A percentile compares a stretch with the other conserved stretches of the same genome.
phyloP scores from a whole-genome alignment of 1,140 invertebrate genomes.

The Aphis craccivora region DNA sequence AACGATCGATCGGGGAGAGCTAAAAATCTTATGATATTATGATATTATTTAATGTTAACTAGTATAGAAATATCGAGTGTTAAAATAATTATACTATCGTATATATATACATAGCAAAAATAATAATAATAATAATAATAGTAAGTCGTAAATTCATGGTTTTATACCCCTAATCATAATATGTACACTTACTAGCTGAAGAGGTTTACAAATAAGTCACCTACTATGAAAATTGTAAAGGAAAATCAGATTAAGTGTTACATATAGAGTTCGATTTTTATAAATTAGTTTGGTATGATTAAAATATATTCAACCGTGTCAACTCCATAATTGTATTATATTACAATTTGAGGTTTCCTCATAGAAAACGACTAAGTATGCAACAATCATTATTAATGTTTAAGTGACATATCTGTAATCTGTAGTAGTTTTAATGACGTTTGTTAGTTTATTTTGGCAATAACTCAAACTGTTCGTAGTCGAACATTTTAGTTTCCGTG shows the following conservation, averaged over 20 bases:
- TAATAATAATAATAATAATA: too few relatives aligned
- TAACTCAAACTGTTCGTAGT: background rate
- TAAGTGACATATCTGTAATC: background rate
- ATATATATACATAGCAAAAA: too few relatives aligned
- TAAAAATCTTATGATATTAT: background rate
- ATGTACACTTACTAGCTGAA: background rate
- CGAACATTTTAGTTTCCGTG: background rate
- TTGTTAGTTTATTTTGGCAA: conserved; percentile 4
- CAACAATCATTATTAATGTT: background rate
- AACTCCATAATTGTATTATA: background rate
- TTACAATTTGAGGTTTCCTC: background rate
- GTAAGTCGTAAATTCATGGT: background rate
- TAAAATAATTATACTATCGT: too few relatives aligned
- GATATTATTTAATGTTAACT: background rate
- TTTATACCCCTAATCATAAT: background rate
- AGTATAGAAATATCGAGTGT: background rate
- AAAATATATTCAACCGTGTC: background rate
- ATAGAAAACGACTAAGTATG: background rate
- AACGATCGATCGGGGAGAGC: background rate
- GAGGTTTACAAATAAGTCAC: background rate
- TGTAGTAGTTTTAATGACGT: background rate
- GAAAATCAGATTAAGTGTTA: background rate
- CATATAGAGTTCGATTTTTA: background rate
- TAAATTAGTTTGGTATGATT: background rate
- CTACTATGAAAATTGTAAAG: background rate